phyloP scores from a whole-genome alignment of 2,888 invertebrate genomes.

The Lasioglossum morio region DNA sequence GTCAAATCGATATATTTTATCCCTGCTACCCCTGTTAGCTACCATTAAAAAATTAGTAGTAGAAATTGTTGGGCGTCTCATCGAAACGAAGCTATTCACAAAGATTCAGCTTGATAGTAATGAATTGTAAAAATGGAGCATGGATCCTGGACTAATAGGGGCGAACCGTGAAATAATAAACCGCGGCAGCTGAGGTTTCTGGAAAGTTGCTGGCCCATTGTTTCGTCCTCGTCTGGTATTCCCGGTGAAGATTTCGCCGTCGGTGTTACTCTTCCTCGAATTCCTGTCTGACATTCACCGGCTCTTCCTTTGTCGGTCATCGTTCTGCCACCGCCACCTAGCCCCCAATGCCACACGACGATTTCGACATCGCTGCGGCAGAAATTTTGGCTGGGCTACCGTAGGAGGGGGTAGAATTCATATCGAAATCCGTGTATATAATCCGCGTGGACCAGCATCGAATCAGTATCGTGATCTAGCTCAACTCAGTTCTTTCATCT shows the following conservation, averaged over 20 bases:
- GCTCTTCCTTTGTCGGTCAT: conserved; percentile 55
- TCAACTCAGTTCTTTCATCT: conserved; percentile 39
- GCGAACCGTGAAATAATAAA: background rate
- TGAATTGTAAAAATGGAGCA: too few relatives aligned
- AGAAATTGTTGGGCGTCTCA: too few relatives aligned
- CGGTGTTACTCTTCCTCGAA: conserved; percentile 52
- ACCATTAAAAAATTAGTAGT: too few relatives aligned
- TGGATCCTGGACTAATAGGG: too few relatives aligned
- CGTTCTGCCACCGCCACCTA: conserved; percentile 41
- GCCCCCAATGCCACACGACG: conserved; percentile 50
- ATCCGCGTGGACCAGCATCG: conserved; percentile 35
- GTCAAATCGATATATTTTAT: too few relatives aligned
- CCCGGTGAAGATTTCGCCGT: conserved; percentile 16
- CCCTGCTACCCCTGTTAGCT: too few relatives aligned
- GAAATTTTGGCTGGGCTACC: conserved; percentile 53
- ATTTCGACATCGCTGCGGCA: conserved; percentile 63
- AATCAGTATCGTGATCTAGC: conserved; percentile 65
- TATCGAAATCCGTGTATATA: conserved; percentile 65
- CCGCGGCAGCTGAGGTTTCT: background rate
- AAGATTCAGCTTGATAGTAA: too few relatives aligned
- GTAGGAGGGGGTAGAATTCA: conserved; percentile 54
- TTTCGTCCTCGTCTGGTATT: conserved; percentile 44
- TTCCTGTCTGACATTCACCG: conserved; percentile 66
- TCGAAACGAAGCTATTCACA: too few relatives aligned
- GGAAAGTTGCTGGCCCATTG: conserved; percentile 24